Percentiles rank a stretch among this genome's conserved stretches.
Conservation (phyloP, 1,140 invertebrate genomes). For the Leguminivora glycinivorella region DNA sequence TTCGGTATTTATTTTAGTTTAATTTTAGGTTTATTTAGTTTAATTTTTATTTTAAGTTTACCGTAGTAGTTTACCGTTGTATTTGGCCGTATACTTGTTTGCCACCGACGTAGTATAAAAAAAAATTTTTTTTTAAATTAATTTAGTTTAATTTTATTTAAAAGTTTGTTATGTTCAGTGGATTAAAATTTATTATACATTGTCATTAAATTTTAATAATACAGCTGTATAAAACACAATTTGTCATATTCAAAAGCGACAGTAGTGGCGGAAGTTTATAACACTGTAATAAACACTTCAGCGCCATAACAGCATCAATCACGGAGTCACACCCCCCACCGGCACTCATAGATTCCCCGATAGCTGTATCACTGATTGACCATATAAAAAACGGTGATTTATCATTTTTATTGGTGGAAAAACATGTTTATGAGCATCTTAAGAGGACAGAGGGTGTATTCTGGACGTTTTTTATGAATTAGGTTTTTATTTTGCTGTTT, state of each 20-base stretch:
- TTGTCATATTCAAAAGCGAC: not conserved
- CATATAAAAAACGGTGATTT: slow-evolving; percentile 77
- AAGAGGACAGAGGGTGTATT: slow-evolving; percentile 60
- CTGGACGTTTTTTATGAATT: slow-evolving; percentile 5
- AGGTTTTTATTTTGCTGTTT: not conserved
- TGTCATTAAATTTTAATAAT: no score
- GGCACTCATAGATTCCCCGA: slow-evolving; percentile 43
- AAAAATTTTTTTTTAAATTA: no score
- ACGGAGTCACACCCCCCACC: slow-evolving; percentile 49
- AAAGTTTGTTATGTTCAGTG: no score
- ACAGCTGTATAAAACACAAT: not conserved
- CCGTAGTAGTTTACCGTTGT: no score
- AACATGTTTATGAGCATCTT: slow-evolving; percentile 78
- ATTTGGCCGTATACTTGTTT: no score
- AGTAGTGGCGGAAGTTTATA: not conserved
- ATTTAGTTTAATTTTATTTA: no score
- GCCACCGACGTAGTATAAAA: no score
- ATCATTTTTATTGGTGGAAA: slow-evolving; percentile 77
- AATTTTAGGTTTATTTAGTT: no score
- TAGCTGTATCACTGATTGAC: slow-evolving; percentile 72
- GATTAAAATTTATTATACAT: no score
- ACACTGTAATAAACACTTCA: slow-evolving; percentile 14
- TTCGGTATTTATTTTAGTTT: no score
- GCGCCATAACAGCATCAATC: slow-evolving; percentile 53
- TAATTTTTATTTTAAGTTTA: no score